These are phyloP conservation scores for Merops nubicus DNA, from an alignment of 2,113 vertebrate species.

Conservation along the genomic window DNA sequence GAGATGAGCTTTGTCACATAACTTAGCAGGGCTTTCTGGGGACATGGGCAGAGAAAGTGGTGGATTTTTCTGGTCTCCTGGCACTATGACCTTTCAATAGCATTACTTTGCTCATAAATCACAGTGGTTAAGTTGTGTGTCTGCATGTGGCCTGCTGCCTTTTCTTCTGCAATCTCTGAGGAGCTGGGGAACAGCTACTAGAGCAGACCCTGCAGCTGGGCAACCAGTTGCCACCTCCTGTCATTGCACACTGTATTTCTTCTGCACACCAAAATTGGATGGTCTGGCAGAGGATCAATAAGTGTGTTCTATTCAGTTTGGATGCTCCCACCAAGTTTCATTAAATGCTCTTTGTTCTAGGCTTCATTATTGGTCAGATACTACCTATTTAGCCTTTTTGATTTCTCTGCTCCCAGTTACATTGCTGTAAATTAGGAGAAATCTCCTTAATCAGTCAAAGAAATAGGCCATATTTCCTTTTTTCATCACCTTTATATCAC, in stretches of 20 bases:
- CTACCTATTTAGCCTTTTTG: not conserved
- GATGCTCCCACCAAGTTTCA: not conserved
- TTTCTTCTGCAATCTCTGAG: not conserved
- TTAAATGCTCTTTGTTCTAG: not conserved
- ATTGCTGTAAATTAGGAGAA: not conserved
- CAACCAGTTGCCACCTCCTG: not conserved
- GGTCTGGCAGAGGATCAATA: not conserved
- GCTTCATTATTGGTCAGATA: not conserved
- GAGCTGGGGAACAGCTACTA: not conserved
- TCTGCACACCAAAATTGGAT: not conserved
- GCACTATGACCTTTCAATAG: not conserved
- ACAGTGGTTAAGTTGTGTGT: not conserved
- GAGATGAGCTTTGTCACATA: not conserved
- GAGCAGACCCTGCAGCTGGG: not conserved
- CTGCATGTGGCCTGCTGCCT: not conserved
- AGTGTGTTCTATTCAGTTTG: not conserved
- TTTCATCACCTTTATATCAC: not conserved
- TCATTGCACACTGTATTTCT: not conserved
- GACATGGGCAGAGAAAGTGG: not conserved
- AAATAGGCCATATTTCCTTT: not conserved
- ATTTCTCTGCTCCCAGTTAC: not conserved
- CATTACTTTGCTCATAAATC: not conserved
- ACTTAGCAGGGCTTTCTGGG: not conserved
- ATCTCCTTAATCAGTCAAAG: not conserved
- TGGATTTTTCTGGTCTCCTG: not conserved